phyloP scores from a whole-genome alignment of 1,140 invertebrate species.

The Drosophila eugracilis region DNA sequence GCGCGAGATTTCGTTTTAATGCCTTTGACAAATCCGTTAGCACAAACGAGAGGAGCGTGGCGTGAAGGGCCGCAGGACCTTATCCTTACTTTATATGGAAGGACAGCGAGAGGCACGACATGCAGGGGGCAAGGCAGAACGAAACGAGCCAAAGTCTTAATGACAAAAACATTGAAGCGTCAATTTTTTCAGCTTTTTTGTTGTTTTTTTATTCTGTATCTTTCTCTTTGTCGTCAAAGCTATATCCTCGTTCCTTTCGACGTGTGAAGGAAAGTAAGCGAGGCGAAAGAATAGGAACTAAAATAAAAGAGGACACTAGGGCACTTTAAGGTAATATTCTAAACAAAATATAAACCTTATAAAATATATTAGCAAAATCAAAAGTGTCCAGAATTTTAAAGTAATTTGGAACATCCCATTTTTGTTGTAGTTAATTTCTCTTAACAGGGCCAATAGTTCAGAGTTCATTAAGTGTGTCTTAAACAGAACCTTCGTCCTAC shows the following conservation, averaged over 20 bases:
- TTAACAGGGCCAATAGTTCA: constrained; percentile 62
- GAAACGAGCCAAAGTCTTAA: constrained; percentile 69
- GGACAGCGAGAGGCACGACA: constrained; percentile 13
- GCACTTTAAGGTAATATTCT: constrained; percentile 7
- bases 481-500: constrained; percentile 1
- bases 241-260: constrained; percentile 3
- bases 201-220: constrained; percentile 35
- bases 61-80: constrained; percentile 25
- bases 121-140: neutral
- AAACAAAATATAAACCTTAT: too few species aligned
- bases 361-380: too few species aligned
- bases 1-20: constrained; percentile 80
- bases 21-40: constrained; percentile 80
- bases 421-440: constrained; percentile 41
- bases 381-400: neutral
- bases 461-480: neutral
- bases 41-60: constrained; percentile 50
- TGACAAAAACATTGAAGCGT: constrained; percentile 78
- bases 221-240: constrained; percentile 23
- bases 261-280: constrained; percentile 19
- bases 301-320: neutral
- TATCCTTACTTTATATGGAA: constrained; percentile 17
- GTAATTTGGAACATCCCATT: neutral
- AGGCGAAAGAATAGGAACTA: neutral
- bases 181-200: too few species aligned